Evolutionary conservation across 1,140 invertebrate genomes (phyloP).

Genomic region (Mactra quadrangularis): DNA sequence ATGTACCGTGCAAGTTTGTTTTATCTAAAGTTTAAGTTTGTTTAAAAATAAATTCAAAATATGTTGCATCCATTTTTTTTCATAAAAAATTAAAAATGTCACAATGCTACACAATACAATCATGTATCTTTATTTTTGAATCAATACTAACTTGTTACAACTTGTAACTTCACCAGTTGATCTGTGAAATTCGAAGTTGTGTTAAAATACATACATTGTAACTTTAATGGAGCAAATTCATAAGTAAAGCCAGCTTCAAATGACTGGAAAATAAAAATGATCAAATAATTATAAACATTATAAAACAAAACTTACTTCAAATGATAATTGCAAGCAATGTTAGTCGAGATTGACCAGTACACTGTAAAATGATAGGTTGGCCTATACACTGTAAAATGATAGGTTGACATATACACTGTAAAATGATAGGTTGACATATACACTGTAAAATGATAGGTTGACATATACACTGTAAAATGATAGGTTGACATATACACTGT

Average conservation of each 20-base stretch:
- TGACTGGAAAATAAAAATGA: background rate
- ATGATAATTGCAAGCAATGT: background rate
- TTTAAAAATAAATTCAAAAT: background rate
- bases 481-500: too few species aligned
- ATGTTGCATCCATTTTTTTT: background rate
- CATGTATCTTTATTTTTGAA: background rate
- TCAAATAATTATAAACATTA: background rate
- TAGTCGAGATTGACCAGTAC: background rate
- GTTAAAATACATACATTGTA: constrained; percentile 11
- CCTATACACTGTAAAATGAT: background rate
- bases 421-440: too few species aligned
- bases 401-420: too few species aligned
- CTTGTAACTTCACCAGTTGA: background rate
- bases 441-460: too few species aligned
- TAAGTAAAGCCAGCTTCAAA: background rate
- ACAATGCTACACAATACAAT: background rate
- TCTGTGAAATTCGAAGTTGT: background rate
- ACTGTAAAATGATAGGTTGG: background rate
- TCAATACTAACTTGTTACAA: constrained; percentile 17
- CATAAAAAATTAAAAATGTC: background rate
- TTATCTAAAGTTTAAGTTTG: background rate
- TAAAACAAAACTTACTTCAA: background rate
- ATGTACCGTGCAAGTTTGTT: background rate
- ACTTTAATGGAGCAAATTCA: background rate
- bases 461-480: too few species aligned